These are phyloP conservation scores for Epistrophe eligans DNA, from an alignment of 2,888 invertebrate genomes.

Conservation along the genomic window DNA sequence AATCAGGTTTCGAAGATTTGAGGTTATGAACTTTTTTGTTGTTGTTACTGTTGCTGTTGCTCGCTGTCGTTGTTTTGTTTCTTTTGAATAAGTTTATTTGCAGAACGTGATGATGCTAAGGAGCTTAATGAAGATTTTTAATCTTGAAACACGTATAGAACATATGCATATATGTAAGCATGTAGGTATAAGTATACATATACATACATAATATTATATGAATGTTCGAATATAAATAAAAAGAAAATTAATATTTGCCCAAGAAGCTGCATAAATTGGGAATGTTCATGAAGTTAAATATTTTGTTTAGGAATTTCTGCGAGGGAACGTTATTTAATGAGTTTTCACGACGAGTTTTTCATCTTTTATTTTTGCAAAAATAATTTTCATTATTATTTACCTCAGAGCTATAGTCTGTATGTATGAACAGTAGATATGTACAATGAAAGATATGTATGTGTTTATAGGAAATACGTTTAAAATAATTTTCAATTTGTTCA, in stretches of 20 bases:
- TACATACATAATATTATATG: too few relatives aligned
- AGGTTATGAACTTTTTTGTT: slow-evolving; percentile 47
- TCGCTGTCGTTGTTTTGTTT: background rate
- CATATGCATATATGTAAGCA: background rate
- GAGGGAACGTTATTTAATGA: background rate
- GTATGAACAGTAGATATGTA: too few relatives aligned
- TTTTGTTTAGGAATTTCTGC: slow-evolving; percentile 19
- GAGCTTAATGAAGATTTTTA: slow-evolving; percentile 49
- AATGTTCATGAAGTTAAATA: slow-evolving; percentile 21
- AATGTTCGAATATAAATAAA: background rate
- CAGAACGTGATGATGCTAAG: slow-evolving; percentile 46
- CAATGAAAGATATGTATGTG: background rate
- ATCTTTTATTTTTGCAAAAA: background rate
- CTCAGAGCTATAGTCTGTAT: background rate
- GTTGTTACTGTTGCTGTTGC: slow-evolving; percentile 3
- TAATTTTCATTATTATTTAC: background rate
- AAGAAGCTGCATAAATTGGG: slow-evolving; percentile 28
- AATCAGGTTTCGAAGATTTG: slow-evolving; percentile 63
- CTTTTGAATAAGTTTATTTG: slow-evolving; percentile 50
- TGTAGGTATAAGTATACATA: background rate
- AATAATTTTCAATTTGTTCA: too few relatives aligned
- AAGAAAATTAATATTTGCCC: slow-evolving; percentile 21
- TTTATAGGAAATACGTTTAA: background rate
- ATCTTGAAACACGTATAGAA: slow-evolving; percentile 25
- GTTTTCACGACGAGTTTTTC: background rate